Base-by-base conservation (phyloP, 2,888 invertebrate species). In the Rosalia funebris region DNA sequence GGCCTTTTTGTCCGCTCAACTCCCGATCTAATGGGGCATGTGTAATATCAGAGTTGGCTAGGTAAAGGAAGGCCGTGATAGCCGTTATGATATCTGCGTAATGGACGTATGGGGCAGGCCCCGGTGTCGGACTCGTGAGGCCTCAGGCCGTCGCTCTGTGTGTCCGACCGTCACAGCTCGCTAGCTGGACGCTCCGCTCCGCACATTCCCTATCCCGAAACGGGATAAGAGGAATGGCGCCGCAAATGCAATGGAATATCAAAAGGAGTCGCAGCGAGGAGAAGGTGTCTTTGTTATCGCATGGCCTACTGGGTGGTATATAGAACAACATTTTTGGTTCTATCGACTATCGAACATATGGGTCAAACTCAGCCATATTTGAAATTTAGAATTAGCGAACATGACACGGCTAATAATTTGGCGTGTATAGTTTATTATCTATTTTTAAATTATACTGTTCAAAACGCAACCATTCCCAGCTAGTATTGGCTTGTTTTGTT, bases 91-190 rank as follows among this genome's bases (percentile, higher is more conserved):
- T 44, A 44, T 44, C 44, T 14, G 25, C 44, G 25, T 44, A 44
- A 44, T 44, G 14, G 44, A 44, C 44, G 25, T 44, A 25, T 14
- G 44, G 44, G 44, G 44, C 44, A 12, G 44, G 44, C 4, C 44
- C 3, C 44, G 44, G 44, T 44, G 44, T 44, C 44, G 44, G 44
- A 44, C 25, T 44, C 44, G 44, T 44, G 44, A 25, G n/a, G 44
- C 44, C 44, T 19, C 14, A 5, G 44, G 44, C 44, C 20, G 20
- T 44, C 44, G 19, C 25, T 44, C 44, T 44, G 44, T 44, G 44
- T 44, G 44, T 44, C 44, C 44, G 25, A 4, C 44, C 44, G 44
- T 44, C 44, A 44, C 44, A 44, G n/a, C n/a, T 1, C 12, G 25
- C 14, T n/a, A 25, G 41, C 11, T 25, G 44, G 44, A 44, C 44